Conservation (phyloP, 23 tunicate species). For the Oikopleura vanhoeffeni region DNA sequence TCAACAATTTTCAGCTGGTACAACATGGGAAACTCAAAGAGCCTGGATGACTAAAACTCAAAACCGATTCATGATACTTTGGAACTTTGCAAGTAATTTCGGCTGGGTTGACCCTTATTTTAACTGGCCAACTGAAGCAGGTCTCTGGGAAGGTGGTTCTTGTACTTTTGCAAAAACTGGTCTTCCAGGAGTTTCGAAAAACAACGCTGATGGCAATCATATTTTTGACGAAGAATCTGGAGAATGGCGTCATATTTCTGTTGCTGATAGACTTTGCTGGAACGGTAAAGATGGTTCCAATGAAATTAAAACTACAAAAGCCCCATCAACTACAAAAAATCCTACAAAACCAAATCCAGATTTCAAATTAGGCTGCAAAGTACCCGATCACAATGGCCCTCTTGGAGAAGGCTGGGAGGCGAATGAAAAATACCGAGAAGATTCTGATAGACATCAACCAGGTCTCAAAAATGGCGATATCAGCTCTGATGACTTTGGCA, state of each 20-base stretch:
- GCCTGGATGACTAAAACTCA: background rate
- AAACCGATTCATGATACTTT: background rate
- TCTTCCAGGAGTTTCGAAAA: background rate
- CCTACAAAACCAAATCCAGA: no score
- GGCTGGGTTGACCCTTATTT: background rate
- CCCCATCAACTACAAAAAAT: no score
- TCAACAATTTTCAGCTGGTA: background rate
- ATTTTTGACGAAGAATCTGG: background rate
- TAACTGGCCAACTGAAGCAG: background rate
- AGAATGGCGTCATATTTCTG: background rate
- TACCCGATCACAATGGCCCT: slow-evolving; percentile 5
- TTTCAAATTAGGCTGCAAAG: slow-evolving; percentile 1
- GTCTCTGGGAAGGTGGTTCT: background rate
- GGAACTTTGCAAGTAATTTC: no score
- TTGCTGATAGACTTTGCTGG: slow-evolving; percentile 10
- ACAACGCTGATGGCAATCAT: background rate
- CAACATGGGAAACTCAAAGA: background rate
- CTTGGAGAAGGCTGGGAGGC: slow-evolving; percentile 6
- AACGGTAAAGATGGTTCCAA: background rate
- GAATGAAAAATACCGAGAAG: background rate
- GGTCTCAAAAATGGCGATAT: background rate
- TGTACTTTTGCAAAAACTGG: background rate
- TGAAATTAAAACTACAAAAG: background rate
- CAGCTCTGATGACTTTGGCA: background rate
- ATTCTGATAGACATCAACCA: background rate